Evolutionary conservation across 2,113 vertebrate species (phyloP).

Genomic region (Syngnathus floridae): DNA sequence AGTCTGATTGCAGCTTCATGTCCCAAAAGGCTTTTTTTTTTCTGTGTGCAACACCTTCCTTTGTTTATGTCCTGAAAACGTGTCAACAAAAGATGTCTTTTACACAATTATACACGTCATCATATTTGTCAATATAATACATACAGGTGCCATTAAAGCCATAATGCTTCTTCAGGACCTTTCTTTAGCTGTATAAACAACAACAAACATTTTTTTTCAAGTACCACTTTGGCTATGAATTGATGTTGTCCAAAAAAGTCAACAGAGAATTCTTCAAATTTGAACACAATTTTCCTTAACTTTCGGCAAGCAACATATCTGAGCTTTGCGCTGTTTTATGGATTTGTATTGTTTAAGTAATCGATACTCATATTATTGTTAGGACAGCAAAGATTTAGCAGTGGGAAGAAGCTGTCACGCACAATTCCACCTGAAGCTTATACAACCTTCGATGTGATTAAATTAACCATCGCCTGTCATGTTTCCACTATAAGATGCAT

Average conservation of each 20-base stretch:
- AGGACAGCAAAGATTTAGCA: not conserved
- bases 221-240: not conserved
- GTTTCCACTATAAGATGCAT: not conserved
- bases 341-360: not conserved
- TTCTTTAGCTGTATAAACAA: constrained; percentile 25
- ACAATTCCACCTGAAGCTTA: constrained; percentile 12
- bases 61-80: constrained; percentile 26
- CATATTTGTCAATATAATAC: constrained; percentile 38
- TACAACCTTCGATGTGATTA: constrained; percentile 13
- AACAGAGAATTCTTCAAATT: not conserved
- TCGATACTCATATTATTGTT: not conserved
- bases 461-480: not conserved
- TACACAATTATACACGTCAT: constrained; percentile 25
- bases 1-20: not conserved
- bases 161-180: constrained; percentile 32
- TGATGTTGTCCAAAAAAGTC: not conserved
- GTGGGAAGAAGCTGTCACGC: not conserved
- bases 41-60: constrained; percentile 18
- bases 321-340: not conserved
- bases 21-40: constrained; percentile 16
- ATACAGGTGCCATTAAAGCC: constrained; percentile 41
- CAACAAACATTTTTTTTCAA: constrained; percentile 14
- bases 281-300: not conserved
- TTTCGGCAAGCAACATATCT: not conserved
- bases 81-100: constrained; percentile 14